Evolutionary conservation across 2,888 invertebrate genomes (phyloP), one percentile per base, ranked within the genome.

Genomic region (Diplazon laetatorius): DNA sequence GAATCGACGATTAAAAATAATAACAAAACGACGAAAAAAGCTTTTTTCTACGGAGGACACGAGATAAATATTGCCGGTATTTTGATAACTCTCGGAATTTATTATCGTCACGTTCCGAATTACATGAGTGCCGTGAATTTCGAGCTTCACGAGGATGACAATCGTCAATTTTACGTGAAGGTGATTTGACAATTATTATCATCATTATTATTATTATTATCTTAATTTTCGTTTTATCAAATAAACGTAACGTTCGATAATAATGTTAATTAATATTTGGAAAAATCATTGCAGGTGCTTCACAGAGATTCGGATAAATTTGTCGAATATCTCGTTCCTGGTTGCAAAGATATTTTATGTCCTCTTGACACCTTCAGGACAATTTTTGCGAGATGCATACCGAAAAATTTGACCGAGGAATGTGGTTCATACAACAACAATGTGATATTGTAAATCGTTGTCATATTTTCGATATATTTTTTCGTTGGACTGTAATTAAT

Each of bases 21-120:
- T 78, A 9, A 12, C 79, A 1, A n/a, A n/a, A n/a, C 25, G 59
- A 20, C 65, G 82, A n/a, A 46, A 9, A 87, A 86, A 69, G 78
- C 87, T 0, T 82, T 83, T 50, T 77, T 89, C 12, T 90, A 87
- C 65, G 88, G 89, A 25, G 89, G 88, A 0, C 86, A 88, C 37
- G 87, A 85, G n/a, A 84, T 83, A 12, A 88, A 87, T 20, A 70
- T 89, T 35, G 86, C 82, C 20, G 88, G 75, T 57, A 50, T 78
- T 37, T 57, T 82, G 77, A 73, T 42, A 9, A 73, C 77, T 42
- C 74, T 82, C 2, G 70, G 72, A 1, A 74, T 80, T 52, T 81
- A 74, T 52, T 37, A 72, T 37, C 81, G 48, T 8, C 81, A 81
- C 18, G 30, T 76, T n/a, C 82, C 82, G 18, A 48, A 62, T 48